Evolutionary conservation across 2,797 vertebrate species (phyloP).

Genomic region (Chrysocyon brachyurus): DNA sequence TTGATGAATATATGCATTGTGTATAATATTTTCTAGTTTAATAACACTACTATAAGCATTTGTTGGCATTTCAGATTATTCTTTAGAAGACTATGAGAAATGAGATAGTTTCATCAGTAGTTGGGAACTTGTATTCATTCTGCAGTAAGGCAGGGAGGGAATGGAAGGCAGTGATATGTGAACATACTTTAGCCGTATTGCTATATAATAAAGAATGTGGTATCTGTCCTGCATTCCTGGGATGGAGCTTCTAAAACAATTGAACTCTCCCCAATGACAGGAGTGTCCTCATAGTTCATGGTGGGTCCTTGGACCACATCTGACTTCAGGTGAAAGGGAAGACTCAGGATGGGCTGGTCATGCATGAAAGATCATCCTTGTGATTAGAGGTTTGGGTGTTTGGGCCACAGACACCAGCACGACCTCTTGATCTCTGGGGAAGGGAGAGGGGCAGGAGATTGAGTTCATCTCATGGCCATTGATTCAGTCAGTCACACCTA

Average conservation of each 20-base stretch:
- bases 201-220: neutral
- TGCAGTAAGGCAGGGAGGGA: neutral
- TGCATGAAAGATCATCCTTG: neutral
- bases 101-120: neutral
- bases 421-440: neutral
- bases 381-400: neutral
- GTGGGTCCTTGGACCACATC: neutral
- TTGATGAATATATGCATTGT: neutral
- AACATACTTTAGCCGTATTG: neutral
- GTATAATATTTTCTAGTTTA: neutral
- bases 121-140: neutral
- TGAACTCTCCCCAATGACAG: neutral
- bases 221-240: neutral
- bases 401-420: neutral
- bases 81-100: neutral
- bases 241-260: neutral
- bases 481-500: neutral
- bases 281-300: neutral
- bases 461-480: neutral
- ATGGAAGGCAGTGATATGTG: neutral
- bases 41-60: neutral
- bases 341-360: neutral
- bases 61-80: constrained; percentile 28
- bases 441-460: neutral
- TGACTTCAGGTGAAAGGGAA: neutral